Evolutionary conservation across 2,888 invertebrate species (phyloP).

Genomic region (Tholera decimalis): DNA sequence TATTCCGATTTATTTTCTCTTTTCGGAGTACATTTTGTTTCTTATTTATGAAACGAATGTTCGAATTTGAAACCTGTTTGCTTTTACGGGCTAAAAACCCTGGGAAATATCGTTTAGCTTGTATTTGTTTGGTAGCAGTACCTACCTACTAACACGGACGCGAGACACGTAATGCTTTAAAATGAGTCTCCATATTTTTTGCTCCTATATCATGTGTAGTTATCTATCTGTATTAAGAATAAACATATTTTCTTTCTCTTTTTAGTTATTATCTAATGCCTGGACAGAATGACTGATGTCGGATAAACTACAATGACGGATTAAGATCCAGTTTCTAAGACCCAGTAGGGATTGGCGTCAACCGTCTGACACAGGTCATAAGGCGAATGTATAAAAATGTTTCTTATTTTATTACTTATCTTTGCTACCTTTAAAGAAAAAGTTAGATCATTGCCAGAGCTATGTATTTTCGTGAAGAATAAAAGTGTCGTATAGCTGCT

Average conservation of each 20-base stretch:
- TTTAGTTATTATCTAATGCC: slow-evolving; percentile 17
- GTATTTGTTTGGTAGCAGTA: too few relatives aligned
- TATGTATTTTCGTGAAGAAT: slow-evolving; percentile 47
- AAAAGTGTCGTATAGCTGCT: slow-evolving; percentile 35
- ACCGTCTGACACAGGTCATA: background rate
- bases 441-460: slow-evolving; percentile 34
- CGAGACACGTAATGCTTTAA: too few relatives aligned
- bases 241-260: too few relatives aligned
- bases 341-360: background rate
- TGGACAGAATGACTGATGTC: slow-evolving; percentile 9
- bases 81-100: slow-evolving; percentile 4
- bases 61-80: slow-evolving; percentile 25
- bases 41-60: slow-evolving; percentile 31
- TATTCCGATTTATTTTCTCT: slow-evolving; percentile 29
- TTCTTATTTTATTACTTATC: slow-evolving; percentile 13
- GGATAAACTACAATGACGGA: background rate
- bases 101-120: slow-evolving; percentile 13
- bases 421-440: slow-evolving; percentile 17
- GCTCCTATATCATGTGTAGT: too few relatives aligned
- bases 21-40: slow-evolving; percentile 27
- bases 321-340: background rate
- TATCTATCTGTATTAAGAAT: too few relatives aligned
- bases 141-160: too few relatives aligned
- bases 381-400: slow-evolving; percentile 1
- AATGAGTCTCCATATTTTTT: too few relatives aligned